Percentiles rank a stretch among this genome's conserved stretches.
These are phyloP conservation scores for Thysanoteuthis rhombus DNA, from an alignment of 2,888 invertebrate genomes.

Conservation along the genomic window DNA sequence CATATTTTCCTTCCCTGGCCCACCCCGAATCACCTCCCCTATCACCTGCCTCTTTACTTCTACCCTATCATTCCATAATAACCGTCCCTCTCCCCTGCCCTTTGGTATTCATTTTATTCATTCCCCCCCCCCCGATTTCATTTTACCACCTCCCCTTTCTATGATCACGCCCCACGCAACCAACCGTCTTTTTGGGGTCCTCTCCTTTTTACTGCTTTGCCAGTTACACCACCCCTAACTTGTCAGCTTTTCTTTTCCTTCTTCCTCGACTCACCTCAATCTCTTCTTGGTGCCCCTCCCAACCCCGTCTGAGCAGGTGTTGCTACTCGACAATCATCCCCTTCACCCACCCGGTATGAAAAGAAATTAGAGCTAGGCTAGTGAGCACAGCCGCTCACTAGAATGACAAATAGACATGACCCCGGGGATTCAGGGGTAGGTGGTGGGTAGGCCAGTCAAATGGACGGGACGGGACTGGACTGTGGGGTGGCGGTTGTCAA, in stretches of 20 bases:
- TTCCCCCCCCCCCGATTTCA: not conserved
- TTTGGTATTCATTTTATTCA: not conserved
- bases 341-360: not conserved
- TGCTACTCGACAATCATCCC: not conserved
- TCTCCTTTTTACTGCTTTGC: not conserved
- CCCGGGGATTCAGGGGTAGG: not conserved
- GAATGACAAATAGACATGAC: conserved; percentile 29
- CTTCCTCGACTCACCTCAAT: not conserved
- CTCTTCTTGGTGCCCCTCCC: no score
- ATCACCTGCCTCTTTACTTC: not conserved
- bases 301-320: conserved; percentile 12
- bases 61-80: not conserved
- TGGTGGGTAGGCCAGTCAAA: not conserved
- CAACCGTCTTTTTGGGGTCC: not conserved
- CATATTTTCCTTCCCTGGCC: not conserved
- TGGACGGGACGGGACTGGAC: not conserved
- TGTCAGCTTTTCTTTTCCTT: not conserved
- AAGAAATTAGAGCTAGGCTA: conserved; percentile 25
- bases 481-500: not conserved
- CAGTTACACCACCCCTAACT: not conserved
- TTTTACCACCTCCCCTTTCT: not conserved
- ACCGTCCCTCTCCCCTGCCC: not conserved
- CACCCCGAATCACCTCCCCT: no score
- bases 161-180: not conserved
- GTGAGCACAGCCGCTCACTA: conserved; percentile 29